Base-by-base conservation (phyloP, 1,140 invertebrate species). In the Pogonognathellus flavescens region DNA sequence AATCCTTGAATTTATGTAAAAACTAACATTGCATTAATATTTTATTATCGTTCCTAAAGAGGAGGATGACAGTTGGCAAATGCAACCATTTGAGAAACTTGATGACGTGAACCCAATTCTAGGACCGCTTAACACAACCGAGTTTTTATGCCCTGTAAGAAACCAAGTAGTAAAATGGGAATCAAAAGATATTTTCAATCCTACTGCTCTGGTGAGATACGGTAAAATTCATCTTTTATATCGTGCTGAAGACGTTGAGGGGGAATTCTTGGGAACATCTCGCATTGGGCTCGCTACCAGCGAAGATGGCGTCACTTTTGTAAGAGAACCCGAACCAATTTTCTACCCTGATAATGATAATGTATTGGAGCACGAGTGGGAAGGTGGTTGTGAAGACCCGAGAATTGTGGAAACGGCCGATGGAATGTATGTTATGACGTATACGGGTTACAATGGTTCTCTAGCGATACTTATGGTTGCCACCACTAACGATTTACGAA, bases 131-230 rank as follows among this genome's bases (percentile, higher is more conserved):
- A 87, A 88, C 62, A 55, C 55, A 4, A 86, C 86, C 5, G n/a
- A 16, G 13, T 88, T 88, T 62, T 60, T 83, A 22, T 88, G 88
- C 41, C 86, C 88, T 1, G 81, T 88, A 3, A 31, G 80, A n/a
- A 18, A 81, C 11, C 31, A 85, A 50, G 55, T 14, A 10, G 50
- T 88, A 1, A 13, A 20, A 16, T 88, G 88, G 88, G 88, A 88
- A 59, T 57, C 49, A 5, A 88, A 88, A 81, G 88, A 88, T 72
- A 86, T 88, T 41, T 88, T 88, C 59, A 88, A 88, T 85, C 88
- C 88, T 10, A 86, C 88, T 11, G 88, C 88, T 0, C 11, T 88
- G 10, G 83, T 88, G 20, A 18, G 60, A 70, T 41, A 87, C 25
- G 84, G 82, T 4, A 60, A 76, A 50, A 57, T 88, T 60, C 83